Conservation (phyloP, 2,888 invertebrate genomes). For the Temnothorax rugatulus region DNA sequence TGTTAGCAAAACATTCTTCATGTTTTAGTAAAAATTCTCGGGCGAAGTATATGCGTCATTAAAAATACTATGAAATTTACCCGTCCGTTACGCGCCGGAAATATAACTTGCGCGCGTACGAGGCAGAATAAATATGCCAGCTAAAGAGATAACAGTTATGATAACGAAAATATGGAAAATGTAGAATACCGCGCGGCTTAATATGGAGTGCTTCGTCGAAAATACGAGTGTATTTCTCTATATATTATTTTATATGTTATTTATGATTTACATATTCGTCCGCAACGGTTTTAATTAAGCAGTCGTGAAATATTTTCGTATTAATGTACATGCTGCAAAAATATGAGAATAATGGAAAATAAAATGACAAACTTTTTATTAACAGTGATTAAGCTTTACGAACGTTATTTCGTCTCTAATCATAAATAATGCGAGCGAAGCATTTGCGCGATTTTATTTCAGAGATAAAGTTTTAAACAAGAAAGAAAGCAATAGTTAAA, state of each 20-base stretch:
- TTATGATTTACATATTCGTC: constrained; percentile 51
- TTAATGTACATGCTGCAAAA: constrained; percentile 28
- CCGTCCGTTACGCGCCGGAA: constrained; percentile 41
- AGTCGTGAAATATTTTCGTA: constrained; percentile 45
- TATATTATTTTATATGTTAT: constrained; percentile 46
- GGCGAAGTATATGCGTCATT: constrained; percentile 38
- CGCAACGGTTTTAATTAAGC: constrained; percentile 48
- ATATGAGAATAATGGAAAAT: constrained; percentile 31
- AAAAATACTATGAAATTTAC: constrained; percentile 55
- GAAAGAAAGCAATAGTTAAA: constrained; percentile 6
- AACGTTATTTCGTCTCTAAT: background rate
- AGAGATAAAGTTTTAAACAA: background rate
- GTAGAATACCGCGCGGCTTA: constrained; percentile 46
- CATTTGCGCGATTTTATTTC: constrained; percentile 7
- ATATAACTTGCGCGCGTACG: constrained; percentile 42
- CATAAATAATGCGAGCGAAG: constrained; percentile 15
- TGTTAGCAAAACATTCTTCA: constrained; percentile 6
- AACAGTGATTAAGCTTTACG: constrained; percentile 25
- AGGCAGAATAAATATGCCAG: constrained; percentile 50
- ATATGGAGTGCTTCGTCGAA: constrained; percentile 49
- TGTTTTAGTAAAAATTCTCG: constrained; percentile 37
- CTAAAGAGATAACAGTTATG: constrained; percentile 58
- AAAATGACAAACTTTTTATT: constrained; percentile 27
- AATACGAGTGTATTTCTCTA: constrained; percentile 39
- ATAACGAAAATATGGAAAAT: constrained; percentile 59